Evolutionary conservation across 92 coral and sea anemone genomes (phyloP), one percentile per base, ranked within the genome.

Genomic region (Parazoanthus darwini): DNA sequence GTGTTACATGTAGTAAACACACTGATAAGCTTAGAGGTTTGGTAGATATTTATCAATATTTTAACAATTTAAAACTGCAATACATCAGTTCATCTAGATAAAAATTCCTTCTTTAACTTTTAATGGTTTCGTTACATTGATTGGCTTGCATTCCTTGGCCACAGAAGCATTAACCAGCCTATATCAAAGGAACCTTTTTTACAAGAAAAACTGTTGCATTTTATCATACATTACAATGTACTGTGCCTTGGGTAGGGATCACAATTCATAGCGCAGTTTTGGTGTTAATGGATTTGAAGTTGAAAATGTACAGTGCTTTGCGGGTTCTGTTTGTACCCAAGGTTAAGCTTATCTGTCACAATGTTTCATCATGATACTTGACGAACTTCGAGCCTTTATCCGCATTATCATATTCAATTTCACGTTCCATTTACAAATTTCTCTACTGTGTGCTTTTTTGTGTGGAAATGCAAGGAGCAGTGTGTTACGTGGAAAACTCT

Each of bases 391-490:
- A n/a, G 13, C 23, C 42, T 13, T 54, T 54, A 54, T 54, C 18
- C 59, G 4, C 85, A 56, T 80, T 81, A 63, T 63, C 74, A 63
- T n/a, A 81, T 81, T 81, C 56, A 33, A 56, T 81, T 81, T 81
- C 50, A 58, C 54, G 73, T 38, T 63, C 74, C 85, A 56, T 81
- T 59, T 81, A 14, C 18, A 58, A 63, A 81, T 29, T 8, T 37
- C 16, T 56, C 6, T 15, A 25, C 22, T 63, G 50, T 38, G 74
- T 59, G 25, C 26, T 77, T 77, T 22, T 46, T 42, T 10, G 13
- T 6, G 81, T 5, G 25, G 10, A 37, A 33, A 36, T 22, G 20
- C 74, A 8, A 35, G 39, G 22, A 80, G 18, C 20, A 58, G 33
- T 25, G 26, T n/a, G 33, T 13, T 8, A 80, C 51, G 7, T 8